A percentile compares a stretch with the other conserved stretches of the same genome.
Conservation (phyloP, 2,888 invertebrate genomes). For the Diplolepis rosae region DNA sequence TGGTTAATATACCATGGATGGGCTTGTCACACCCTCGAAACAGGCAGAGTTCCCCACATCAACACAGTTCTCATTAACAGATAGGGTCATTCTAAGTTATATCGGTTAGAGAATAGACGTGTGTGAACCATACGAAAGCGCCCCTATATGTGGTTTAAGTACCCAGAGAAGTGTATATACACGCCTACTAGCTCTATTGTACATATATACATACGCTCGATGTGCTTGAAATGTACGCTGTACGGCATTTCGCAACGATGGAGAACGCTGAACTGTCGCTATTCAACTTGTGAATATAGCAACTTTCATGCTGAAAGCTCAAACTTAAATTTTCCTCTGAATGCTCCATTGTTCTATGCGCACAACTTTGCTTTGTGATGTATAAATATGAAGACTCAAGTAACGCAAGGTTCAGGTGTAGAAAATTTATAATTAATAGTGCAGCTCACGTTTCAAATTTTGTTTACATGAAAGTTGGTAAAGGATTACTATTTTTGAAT, state of each 20-base stretch:
- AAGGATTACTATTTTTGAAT: too few relatives aligned
- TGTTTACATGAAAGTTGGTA: too few relatives aligned
- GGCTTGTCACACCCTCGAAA: conserved; percentile 20
- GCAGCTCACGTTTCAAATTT: background rate
- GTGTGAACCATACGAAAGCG: background rate
- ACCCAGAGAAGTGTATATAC: background rate
- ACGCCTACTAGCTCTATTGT: background rate
- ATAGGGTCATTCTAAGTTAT: conserved; percentile 4
- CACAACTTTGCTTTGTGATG: background rate
- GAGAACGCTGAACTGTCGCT: background rate
- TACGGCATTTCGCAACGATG: background rate
- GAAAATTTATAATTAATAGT: background rate
- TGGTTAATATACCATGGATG: conserved; percentile 16
- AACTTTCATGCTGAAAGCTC: background rate
- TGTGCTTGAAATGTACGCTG: conserved; percentile 1
- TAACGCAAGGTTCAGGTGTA: background rate
- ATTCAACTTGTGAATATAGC: background rate
- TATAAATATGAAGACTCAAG: background rate
- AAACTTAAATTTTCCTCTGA: conserved; percentile 2
- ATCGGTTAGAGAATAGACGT: background rate
- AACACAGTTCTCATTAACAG: background rate
- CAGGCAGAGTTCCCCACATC: background rate
- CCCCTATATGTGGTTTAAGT: background rate
- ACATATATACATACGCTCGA: background rate
- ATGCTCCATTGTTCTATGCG: background rate